Evolutionary conservation across 2,888 invertebrate species (phyloP).

Genomic region (Tetragnatha montana): DNA sequence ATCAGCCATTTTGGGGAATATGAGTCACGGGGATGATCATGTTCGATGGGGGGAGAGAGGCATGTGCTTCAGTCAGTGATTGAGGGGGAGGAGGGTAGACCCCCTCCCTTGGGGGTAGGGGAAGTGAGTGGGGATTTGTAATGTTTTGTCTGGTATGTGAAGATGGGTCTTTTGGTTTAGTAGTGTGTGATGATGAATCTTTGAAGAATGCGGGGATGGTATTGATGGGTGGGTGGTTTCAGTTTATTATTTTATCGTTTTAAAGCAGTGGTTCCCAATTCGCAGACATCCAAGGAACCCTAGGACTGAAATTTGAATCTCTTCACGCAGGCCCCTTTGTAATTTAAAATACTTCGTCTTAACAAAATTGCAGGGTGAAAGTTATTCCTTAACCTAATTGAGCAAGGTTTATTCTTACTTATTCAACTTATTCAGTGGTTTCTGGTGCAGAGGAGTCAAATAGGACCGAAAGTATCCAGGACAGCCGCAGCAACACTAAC

Average conservation of each 20-base stretch:
- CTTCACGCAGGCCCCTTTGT: too few species aligned
- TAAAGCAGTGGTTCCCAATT: not conserved
- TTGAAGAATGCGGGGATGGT: not conserved
- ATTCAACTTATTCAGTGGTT: too few species aligned
- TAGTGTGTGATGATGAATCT: not conserved
- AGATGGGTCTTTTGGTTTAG: not conserved
- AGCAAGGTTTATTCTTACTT: too few species aligned
- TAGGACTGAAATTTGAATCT: too few species aligned
- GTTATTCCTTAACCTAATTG: too few species aligned
- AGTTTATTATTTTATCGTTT: not conserved
- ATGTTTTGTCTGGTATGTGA: not conserved
- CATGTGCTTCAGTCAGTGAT: slow-evolving; percentile 30
- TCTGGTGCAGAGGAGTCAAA: too few species aligned
- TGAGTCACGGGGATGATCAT: slow-evolving; percentile 53
- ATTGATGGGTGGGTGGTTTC: not conserved
- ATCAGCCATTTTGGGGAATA: slow-evolving; percentile 54
- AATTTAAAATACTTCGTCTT: too few species aligned
- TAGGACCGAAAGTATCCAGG: too few species aligned
- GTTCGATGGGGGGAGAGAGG: not conserved
- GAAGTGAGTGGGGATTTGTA: too few species aligned
- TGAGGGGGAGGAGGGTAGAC: not conserved
- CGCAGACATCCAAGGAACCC: too few species aligned
- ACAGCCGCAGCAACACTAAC: too few species aligned
- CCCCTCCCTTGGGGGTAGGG: not conserved
- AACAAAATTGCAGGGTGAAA: too few species aligned